phyloP scores from a whole-genome alignment of 2,113 vertebrate species.

The Syrmaticus mikado region DNA sequence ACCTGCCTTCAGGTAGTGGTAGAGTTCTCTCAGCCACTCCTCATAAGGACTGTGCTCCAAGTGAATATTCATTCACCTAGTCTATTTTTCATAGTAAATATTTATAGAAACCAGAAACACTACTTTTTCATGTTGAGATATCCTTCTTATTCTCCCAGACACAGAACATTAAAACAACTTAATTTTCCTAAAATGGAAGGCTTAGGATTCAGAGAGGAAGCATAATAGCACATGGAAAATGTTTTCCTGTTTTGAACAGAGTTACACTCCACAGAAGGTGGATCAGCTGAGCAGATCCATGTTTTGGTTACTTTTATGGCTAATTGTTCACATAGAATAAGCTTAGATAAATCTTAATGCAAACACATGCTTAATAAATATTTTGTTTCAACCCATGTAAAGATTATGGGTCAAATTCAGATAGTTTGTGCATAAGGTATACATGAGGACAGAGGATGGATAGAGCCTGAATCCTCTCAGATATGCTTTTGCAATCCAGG shows the following conservation, averaged over 20 bases:
- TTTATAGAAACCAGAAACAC: background rate
- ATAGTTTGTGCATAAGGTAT: background rate
- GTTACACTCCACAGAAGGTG: background rate
- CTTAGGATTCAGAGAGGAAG: background rate
- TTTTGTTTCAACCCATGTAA: background rate
- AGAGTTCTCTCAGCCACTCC: no score
- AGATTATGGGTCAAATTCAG: background rate
- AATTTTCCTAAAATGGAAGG: constrained; percentile 1
- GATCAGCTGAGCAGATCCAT: background rate
- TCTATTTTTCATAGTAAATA: background rate
- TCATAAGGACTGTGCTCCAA: no score
- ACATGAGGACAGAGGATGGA: background rate
- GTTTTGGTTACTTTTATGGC: background rate
- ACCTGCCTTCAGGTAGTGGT: no score
- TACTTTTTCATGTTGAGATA: background rate
- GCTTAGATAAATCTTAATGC: background rate
- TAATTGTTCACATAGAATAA: background rate
- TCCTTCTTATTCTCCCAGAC: background rate
- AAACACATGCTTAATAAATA: background rate
- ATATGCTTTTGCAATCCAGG: background rate
- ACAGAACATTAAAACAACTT: background rate
- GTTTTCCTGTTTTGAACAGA: background rate
- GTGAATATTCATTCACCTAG: background rate
- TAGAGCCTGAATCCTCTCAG: background rate
- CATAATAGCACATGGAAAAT: background rate